These are phyloP conservation scores for Pogonomyrmex californicus DNA, from an alignment of 1,140 invertebrate genomes.

Conservation along the genomic window DNA sequence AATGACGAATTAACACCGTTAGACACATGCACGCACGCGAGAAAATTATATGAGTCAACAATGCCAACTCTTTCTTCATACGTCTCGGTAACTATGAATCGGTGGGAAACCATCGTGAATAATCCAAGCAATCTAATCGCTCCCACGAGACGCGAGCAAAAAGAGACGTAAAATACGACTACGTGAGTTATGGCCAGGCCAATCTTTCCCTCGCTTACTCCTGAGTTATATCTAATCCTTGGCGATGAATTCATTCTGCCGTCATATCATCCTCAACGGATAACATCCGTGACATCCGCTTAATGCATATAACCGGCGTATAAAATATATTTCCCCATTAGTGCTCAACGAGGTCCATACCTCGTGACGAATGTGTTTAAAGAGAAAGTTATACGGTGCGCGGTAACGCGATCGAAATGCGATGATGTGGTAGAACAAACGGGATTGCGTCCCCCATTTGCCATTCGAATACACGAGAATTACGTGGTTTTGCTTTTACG, in stretches of 20 bases:
- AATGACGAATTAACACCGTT: constrained; percentile 12
- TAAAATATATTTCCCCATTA: constrained; percentile 17
- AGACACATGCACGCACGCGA: background rate
- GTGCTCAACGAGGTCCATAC: background rate
- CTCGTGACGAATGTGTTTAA: background rate
- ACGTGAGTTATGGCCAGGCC: constrained; percentile 63
- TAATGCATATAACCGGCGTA: background rate
- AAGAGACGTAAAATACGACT: constrained; percentile 66
- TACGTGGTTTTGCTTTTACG: background rate
- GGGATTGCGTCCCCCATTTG: background rate
- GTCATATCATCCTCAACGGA: background rate
- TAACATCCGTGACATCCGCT: constrained; percentile 3
- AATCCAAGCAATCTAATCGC: constrained; percentile 72
- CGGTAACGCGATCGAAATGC: background rate
- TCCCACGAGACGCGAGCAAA: constrained; percentile 24
- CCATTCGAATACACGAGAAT: constrained; percentile 6
- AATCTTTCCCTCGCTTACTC: constrained; percentile 20
- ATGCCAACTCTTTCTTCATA: constrained; percentile 45
- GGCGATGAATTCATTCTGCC: constrained; percentile 53
- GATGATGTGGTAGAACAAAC: constrained; percentile 12
- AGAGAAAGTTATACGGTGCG: background rate
- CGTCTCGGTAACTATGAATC: constrained; percentile 52
- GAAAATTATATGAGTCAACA: constrained; percentile 6
- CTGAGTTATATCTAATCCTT: constrained; percentile 58
- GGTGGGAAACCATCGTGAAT: constrained; percentile 55